Evolutionary conservation across 1,140 invertebrate genomes (phyloP).

Genomic region (Drosophila truncata): DNA sequence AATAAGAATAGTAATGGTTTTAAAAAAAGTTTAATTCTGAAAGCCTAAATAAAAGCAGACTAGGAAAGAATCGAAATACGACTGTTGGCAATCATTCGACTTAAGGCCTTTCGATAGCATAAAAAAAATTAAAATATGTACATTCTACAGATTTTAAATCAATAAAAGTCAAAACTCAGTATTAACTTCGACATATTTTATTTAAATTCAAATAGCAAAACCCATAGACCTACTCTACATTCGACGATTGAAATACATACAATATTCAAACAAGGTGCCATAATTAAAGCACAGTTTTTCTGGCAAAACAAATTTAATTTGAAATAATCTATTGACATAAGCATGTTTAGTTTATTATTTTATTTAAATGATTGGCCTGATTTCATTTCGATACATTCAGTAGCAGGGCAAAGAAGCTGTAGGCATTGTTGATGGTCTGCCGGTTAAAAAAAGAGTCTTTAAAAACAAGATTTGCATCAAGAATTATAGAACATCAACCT

Average conservation of each 20-base stretch:
- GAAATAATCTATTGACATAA: neutral
- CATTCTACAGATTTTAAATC: no score
- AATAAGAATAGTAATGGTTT: no score
- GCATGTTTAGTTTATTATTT: neutral
- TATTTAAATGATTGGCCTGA: neutral
- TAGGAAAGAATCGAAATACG: no score
- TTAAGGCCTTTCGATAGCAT: no score
- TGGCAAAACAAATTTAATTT: neutral
- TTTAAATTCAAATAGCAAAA: neutral
- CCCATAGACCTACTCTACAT: no score
- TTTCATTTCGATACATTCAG: constrained; percentile 67
- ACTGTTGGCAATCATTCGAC: no score
- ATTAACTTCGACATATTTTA: neutral
- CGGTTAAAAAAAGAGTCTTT: neutral
- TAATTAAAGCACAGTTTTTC: neutral
- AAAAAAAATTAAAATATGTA: no score
- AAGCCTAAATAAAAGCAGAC: no score
- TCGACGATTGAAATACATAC: neutral
- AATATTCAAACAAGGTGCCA: neutral
- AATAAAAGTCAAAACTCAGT: no score
- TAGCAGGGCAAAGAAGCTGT: constrained; percentile 74
- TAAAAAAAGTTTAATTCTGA: no score
- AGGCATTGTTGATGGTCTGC: constrained; percentile 77
- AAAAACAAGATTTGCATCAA: no score
- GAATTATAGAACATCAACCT: constrained; percentile 32